Base-by-base conservation (phyloP, 2,113 vertebrate species). In the Bubo bubo region DNA sequence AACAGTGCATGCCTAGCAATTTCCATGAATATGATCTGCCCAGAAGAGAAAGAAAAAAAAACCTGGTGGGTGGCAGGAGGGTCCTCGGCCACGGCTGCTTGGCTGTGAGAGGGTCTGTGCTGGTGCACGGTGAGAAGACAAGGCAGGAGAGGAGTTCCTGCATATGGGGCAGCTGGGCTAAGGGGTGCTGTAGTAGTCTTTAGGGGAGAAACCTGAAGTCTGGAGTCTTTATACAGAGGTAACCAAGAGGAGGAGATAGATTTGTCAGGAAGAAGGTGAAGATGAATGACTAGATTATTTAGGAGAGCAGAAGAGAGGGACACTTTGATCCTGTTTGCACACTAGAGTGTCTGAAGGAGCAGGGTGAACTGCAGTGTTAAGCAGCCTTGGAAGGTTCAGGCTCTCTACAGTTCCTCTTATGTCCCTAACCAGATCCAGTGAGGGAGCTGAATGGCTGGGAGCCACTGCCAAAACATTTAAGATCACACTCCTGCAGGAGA, bases 61-160 rank as follows among this genome's bases (percentile, higher is more conserved):
- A 37, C 37, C 22, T 19, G 50, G 28, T 24, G 34, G 62, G 9
- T 52, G 35, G 59, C 34, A 47, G 34, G 39, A 64, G 66, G 26
- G 26, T n/a, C 55, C 68, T 94, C 0, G 0, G 35, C 49, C 2
- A 1, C 0, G 0, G 59, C 45, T 56, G 2, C 39, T 30, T 32
- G 68, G 11, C 49, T 50, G 22, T 26, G 35, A 16, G 50, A n/a
- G 66, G 20, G n/a, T 59, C 68, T 39, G 12, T 76, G 63, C 9
- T 12, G 35, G 59, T 24, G 50, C 35, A 23, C 19, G 19, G 67
- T 22, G 28, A 34, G 60, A 74, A 86, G 45, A 5, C 53, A 49
- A n/a, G 17, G 41, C 53, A 59, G 37, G 59, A 72, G 63, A 50
- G 34, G n/a, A 18, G 24, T 13, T 75, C 45, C 34, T 50, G 35